Conservation (phyloP, 2,113 vertebrate genomes). For the Pteropus alecto region DNA sequence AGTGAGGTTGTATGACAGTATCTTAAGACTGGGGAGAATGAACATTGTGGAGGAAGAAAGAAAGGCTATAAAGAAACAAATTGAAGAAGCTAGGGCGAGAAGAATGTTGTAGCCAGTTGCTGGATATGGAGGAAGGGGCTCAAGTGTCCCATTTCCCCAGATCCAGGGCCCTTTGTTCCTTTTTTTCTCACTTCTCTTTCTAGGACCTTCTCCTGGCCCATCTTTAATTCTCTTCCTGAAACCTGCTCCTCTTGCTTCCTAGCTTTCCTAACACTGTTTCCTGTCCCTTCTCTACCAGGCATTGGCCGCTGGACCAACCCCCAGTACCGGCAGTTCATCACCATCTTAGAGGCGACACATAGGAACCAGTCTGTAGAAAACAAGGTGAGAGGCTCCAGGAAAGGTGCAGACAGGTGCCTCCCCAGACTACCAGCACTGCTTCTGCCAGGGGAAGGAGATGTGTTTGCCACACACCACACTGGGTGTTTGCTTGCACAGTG, state of each 20-base stretch:
- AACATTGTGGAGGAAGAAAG: neutral
- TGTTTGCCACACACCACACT: neutral
- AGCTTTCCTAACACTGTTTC: neutral
- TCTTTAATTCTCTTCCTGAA: neutral
- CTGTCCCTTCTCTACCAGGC: slow-evolving; percentile 77
- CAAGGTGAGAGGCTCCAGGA: slow-evolving; percentile 84
- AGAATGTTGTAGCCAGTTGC: neutral
- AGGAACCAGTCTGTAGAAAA: slow-evolving; percentile 85
- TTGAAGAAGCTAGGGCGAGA: neutral
- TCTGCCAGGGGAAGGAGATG: neutral
- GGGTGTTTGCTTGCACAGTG: neutral
- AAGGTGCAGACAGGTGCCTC: neutral
- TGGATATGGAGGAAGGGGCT: neutral
- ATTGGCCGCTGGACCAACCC: slow-evolving; percentile 92
- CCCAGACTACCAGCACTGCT: fast-evolving
- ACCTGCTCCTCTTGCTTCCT: neutral
- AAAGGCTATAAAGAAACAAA: neutral
- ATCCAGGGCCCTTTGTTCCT: neutral
- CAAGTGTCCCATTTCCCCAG: neutral
- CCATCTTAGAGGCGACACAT: slow-evolving; percentile 89
- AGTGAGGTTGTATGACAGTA: neutral
- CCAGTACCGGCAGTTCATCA: slow-evolving; percentile 92
- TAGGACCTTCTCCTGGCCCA: neutral
- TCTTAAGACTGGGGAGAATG: neutral
- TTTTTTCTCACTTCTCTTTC: neutral